Conservation (phyloP, 2,113 vertebrate genomes). For the Microtus ochrogaster region DNA sequence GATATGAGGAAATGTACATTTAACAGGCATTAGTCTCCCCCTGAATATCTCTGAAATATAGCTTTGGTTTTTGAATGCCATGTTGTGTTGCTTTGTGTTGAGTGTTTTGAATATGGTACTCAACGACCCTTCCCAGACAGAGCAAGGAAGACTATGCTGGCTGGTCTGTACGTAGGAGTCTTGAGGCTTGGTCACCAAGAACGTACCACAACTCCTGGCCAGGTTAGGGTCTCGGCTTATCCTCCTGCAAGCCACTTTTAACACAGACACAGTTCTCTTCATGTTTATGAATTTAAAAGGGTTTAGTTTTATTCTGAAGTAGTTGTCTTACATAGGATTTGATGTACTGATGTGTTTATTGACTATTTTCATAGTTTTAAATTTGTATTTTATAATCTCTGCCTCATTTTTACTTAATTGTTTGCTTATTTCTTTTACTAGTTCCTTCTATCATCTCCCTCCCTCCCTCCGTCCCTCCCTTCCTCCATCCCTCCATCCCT, state of each 20-base stretch:
- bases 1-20: background rate
- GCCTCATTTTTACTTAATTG: background rate
- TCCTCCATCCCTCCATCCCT: too few relatives aligned
- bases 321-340: background rate
- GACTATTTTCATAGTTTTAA: background rate
- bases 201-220: too few relatives aligned
- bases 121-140: background rate
- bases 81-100: background rate
- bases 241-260: background rate
- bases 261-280: background rate
- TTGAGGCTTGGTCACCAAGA: background rate
- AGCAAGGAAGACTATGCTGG: background rate
- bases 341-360: background rate
- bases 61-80: background rate
- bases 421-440: background rate
- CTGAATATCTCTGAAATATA: background rate
- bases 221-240: background rate
- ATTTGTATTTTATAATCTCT: background rate
- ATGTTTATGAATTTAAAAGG: background rate
- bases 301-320: background rate
- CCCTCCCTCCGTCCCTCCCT: too few relatives aligned
- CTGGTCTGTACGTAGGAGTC: background rate
- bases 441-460: background rate
- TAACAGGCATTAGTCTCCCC: background rate
- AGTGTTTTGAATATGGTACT: background rate